phyloP scores from a whole-genome alignment of 1,140 invertebrate genomes.

The Theocolax elegans region DNA sequence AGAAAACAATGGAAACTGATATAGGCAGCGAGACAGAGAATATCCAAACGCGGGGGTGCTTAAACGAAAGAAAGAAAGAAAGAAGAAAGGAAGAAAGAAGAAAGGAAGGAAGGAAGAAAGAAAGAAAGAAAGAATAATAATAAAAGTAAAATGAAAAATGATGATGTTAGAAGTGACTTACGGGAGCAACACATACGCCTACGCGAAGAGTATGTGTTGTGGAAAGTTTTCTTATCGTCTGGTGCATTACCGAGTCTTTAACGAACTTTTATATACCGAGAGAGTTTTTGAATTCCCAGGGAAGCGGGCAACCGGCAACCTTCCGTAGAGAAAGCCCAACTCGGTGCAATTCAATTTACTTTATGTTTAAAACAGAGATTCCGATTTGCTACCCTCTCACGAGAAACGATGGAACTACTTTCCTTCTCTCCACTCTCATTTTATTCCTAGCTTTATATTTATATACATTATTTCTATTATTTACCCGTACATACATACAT shows the following conservation, averaged over 20 bases:
- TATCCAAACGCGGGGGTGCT: too few species aligned
- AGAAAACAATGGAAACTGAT: too few species aligned
- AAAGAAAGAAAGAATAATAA: too few species aligned
- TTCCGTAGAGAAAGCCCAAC: neutral
- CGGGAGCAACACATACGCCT: too few species aligned
- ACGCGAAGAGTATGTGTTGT: too few species aligned
- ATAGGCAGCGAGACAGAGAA: too few species aligned
- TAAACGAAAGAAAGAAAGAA: too few species aligned
- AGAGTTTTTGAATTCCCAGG: constrained; percentile 20
- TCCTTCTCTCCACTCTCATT: constrained; percentile 16
- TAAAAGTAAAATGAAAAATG: too few species aligned
- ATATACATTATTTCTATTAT: neutral
- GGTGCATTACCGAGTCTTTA: constrained; percentile 48
- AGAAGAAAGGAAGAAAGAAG: too few species aligned
- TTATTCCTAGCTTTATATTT: neutral
- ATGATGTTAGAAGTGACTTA: neutral
- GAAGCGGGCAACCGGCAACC: neutral
- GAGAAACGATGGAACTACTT: constrained; percentile 9
- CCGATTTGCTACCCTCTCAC: constrained; percentile 25
- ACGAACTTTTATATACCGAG: constrained; percentile 47
- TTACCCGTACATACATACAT: neutral
- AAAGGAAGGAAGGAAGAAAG: too few species aligned
- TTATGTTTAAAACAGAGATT: constrained; percentile 35
- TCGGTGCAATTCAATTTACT: constrained; percentile 34
- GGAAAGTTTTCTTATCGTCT: constrained; percentile 45